Evolutionary conservation across 2,797 vertebrate species (phyloP), one percentile per base, ranked within the genome.

Genomic region (Columba guinea): DNA sequence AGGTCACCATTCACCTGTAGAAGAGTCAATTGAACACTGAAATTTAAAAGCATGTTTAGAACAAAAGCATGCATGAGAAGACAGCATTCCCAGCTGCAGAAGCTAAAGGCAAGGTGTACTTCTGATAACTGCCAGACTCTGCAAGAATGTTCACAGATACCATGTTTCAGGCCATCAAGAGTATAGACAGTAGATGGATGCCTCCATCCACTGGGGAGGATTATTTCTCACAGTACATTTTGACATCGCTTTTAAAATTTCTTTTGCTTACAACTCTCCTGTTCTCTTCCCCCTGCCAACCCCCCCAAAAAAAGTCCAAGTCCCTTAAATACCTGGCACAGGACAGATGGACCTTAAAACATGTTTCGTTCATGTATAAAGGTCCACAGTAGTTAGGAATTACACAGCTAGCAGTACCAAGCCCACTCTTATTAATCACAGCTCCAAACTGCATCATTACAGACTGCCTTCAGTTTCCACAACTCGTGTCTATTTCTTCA

Each of bases 381-480:
- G 2, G 22, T 34, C 3, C 1, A 86, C 16, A 86, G 10, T n/a
- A 65, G 3, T 71, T 51, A 84, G 65, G 46, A 96, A 81, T 55
- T 90, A 65, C 13, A 18, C 10, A 75, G 46, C 14, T 75, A 75
- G 11, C 71, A 71, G 11, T 18, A 62, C 44, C 18, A 64, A 68
- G 9, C 5, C 24, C 20, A 39, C 21, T 65, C n/a, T 46, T 26
- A 75, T 65, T 93, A 93, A 82, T 93, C 76, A 90, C 12, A 69
- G n/a, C 6, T 76, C n/a, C 41, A 69, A 84, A 9, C 3, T 53
- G 34, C 32, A 78, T 68, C 70, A 79, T 59, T 84, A 44, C 32
- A 73, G n/a, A 82, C 13, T 65, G 48, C 9, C 32, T 52, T 69
- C 76, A 60, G 10, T 97, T 95, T 93, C 95, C 92, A 90, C 26